Evolutionary conservation across 2,113 vertebrate species (phyloP), one percentile per base, ranked within the genome.

Genomic region (Condylura cristata): DNA sequence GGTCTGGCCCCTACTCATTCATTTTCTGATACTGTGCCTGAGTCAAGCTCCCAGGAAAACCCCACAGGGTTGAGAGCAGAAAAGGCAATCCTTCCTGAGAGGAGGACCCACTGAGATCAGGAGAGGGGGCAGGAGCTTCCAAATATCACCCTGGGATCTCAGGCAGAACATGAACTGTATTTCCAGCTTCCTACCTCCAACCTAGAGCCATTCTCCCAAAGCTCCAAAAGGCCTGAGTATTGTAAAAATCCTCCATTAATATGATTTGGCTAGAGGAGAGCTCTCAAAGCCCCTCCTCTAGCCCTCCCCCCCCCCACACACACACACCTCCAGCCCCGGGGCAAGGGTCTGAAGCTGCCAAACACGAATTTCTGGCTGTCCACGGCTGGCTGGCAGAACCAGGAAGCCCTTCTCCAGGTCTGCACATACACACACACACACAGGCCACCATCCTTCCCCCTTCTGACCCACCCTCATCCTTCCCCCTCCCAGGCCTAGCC

Each of bases 301-400:
- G 89, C 53, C 65, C 79, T 20, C 14, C n/a, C n/a, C n/a, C n/a
- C n/a, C n/a, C n/a, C n/a, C n/a, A n/a, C n/a, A n/a, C n/a, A n/a
- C n/a, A n/a, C n/a, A n/a, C n/a, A n/a, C 63, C 88, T 79, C 80
- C 89, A 90, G 89, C 53, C 65, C 79, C 16, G 11, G 4, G 44
- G 56, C 56, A 3, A 16, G 20, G 22, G n/a, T n/a, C 82, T 14
- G 3, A 93, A 95, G 95, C 86, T 81, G 94, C 89, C 94, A 96
- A 96, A 97, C 95, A 48, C 10, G 83, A 96, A 96, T 96, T 97
- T 97, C 96, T 93, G 80, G 80, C 85, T 96, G 95, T 83, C 79
- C 28, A 4, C 76, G 26, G 70, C 22, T 18, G 53, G 90, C 93
- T 92, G 85, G 65, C 80, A 86, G 85, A 72, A 80, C 60, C 60